Evolutionary conservation across 2,113 vertebrate species (phyloP).

Genomic region (Passer montanus): DNA sequence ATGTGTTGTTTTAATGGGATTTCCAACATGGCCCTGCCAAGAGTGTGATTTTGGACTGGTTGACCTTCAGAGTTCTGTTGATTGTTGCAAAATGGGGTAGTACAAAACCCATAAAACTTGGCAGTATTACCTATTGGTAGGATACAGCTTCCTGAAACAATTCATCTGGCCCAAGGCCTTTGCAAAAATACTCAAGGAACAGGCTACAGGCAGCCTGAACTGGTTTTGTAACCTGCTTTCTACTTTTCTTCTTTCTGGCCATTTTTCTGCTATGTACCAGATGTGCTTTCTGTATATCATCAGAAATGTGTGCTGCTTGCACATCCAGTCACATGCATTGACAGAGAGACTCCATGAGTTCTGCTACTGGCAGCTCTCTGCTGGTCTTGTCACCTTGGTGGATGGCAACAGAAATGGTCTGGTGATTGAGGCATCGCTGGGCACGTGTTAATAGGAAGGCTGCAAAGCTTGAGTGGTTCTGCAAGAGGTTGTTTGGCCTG

Average conservation of each 20-base stretch:
- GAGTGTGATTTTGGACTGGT: not conserved
- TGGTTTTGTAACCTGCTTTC: not conserved
- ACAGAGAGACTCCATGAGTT: not conserved
- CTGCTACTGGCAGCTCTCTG: not conserved
- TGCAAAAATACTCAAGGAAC: not conserved
- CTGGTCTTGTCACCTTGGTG: not conserved
- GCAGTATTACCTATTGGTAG: not conserved
- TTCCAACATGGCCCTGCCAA: not conserved
- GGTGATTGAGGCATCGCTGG: not conserved
- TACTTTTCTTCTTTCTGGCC: not conserved
- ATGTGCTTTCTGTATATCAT: not conserved
- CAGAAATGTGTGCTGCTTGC: not conserved
- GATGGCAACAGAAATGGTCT: not conserved
- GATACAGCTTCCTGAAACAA: not conserved
- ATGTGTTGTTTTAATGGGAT: not conserved
- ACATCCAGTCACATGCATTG: fast-evolving
- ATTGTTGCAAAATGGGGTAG: not conserved
- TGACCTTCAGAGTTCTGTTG: not conserved
- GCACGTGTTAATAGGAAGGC: not conserved
- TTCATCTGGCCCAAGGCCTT: not conserved
- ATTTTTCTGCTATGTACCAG: not conserved
- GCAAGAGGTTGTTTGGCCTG: not conserved
- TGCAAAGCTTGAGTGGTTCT: not conserved
- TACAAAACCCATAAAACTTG: not conserved
- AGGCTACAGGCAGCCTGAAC: not conserved